Conservation (phyloP, 1,140 invertebrate species). For the Stenopsyche tienmushanensis region DNA sequence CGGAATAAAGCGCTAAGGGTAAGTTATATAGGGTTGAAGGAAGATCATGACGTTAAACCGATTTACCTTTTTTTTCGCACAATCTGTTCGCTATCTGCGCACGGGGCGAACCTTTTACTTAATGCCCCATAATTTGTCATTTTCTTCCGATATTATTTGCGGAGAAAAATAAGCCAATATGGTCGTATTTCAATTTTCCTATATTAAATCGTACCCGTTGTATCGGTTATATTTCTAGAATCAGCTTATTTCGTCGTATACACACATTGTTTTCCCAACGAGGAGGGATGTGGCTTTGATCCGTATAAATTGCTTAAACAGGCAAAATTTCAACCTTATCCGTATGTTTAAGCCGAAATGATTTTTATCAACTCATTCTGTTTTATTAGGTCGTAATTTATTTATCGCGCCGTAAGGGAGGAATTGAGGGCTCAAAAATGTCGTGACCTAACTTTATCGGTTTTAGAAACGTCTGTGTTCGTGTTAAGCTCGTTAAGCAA, state of each 20-base stretch:
- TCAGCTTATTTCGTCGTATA: slow-evolving; percentile 17
- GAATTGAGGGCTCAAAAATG: no score
- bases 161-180: slow-evolving; percentile 26
- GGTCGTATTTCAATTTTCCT: slow-evolving; percentile 23
- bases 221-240: slow-evolving; percentile 14
- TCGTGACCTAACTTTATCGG: no score
- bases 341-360: no score
- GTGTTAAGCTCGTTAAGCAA: no score
- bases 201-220: slow-evolving; percentile 17
- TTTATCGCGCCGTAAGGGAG: no score
- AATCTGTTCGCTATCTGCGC: slow-evolving; percentile 33
- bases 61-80: slow-evolving; percentile 33
- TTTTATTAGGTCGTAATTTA: no score
- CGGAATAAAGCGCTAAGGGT: slow-evolving; percentile 9
- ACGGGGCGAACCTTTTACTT: slow-evolving; percentile 31
- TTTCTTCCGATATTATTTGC: slow-evolving; percentile 32
- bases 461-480: no score
- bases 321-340: no score
- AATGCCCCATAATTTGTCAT: slow-evolving; percentile 34
- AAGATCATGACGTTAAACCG: slow-evolving; percentile 32
- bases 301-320: no score
- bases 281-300: no score
- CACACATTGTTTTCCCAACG: no score
- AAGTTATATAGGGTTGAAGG: slow-evolving; percentile 27
- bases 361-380: no score